Conservation (phyloP, 2,113 vertebrate species). For the rat (Rattus norvegicus) region GRCr8 NC_086031.1:47639001-47639500, state of each 20-base stretch:
- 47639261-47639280: not conserved
- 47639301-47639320: not conserved
- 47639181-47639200: not conserved
- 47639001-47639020: no score
- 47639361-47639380: not conserved
- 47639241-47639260: no score
- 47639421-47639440: not conserved
- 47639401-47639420: not conserved
- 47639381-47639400: not conserved
- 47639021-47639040: no score
- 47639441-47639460: not conserved
- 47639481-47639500: not conserved
- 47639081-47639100: no score
- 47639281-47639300: not conserved
- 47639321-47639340: not conserved
- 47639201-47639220: not conserved
- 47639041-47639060: no score
- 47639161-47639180: not conserved
- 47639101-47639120: no score
- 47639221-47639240: not conserved
- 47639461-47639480: not conserved
- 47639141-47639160: not conserved
- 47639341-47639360: not conserved
- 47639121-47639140: not conserved
- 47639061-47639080: no score